Base-by-base conservation (phyloP, 2,113 vertebrate species). In the Lutjanus erythropterus region DNA sequence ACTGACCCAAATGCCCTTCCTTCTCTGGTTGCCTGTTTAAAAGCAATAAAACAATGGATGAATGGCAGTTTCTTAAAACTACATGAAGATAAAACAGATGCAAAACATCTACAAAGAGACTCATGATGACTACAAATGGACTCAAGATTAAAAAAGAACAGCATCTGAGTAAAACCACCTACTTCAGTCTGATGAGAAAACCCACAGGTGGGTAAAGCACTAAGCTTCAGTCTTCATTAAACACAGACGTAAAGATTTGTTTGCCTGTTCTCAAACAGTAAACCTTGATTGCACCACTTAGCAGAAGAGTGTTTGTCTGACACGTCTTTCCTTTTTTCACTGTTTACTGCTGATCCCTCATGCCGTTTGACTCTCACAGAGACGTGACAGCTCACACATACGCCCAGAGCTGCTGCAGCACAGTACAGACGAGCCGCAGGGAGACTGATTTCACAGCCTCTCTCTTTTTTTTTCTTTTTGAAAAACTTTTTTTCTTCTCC, bases 311-410 rank as follows among this genome's bases (percentile, higher is more conserved):
- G 58, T 37, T 60, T 3, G 12, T 6, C 39, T 37, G 25, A 53
- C 49, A 25, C 25, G 50, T 23, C 3, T 46, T 23, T 21, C 12
- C 42, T 19, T 6, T 19, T 35, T 44, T 10, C 59, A 21, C 59
- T 62, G 59, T 74, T 83, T 72, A 59, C 66, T 53, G 33, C 33
- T 6, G 23, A 41, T 42, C 44, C 9, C 37, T 21, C 4, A 1
- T 23, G 60, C 71, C 31, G 61, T 42, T 8, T 31, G 49, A 64
- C 47, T 71, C 58, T 58, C 65, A 25, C 1, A 12, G 67, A 71
- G 83, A 89, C 71, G 86, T 89, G 90, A 81, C 80, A 47, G 76
- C 64, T 71, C 70, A 14, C 88, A 85, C 86, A 72, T 42, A 47
- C 18, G 1, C 70, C 44, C 69, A 41, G n/a, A 76, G 33, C 52